Evolutionary conservation across 2,797 vertebrate genomes (phyloP).

Genomic region (Streptopelia turtur): DNA sequence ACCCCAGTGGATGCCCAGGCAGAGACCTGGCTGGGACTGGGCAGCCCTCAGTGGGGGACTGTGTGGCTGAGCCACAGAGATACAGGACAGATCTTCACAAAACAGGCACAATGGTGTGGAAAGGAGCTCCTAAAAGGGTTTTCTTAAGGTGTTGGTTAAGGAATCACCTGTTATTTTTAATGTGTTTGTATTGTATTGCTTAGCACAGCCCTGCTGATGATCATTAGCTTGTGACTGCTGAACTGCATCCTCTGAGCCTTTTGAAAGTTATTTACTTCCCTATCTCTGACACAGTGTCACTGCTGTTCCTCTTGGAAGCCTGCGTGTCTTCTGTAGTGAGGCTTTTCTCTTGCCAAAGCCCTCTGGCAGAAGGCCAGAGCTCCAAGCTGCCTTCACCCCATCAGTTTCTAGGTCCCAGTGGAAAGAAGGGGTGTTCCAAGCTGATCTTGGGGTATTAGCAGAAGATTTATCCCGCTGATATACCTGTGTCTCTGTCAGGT

Average conservation of each 20-base stretch:
- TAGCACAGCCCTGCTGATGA: neutral
- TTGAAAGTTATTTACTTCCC: neutral
- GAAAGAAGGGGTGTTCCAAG: neutral
- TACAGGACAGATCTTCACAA: rapidly evolving
- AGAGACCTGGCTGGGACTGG: neutral
- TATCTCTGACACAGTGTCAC: neutral
- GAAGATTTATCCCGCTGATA: neutral
- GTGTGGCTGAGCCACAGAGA: neutral
- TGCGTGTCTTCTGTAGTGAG: neutral
- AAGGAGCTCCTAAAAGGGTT: neutral
- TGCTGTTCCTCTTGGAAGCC: neutral
- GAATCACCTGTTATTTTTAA: neutral
- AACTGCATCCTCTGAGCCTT: neutral
- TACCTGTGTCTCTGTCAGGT: neutral
- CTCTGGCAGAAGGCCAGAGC: neutral
- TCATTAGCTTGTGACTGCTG: neutral
- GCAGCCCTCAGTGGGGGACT: neutral
- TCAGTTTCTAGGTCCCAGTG: too few relatives aligned
- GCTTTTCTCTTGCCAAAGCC: neutral
- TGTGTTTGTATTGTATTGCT: neutral
- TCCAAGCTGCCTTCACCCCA: neutral
- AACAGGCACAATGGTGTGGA: neutral
- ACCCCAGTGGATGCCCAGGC: too few relatives aligned
- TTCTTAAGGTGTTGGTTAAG: neutral
- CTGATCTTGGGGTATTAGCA: neutral